Evolutionary conservation across 2,113 vertebrate genomes (phyloP).

Genomic region (Axis porcinus): DNA sequence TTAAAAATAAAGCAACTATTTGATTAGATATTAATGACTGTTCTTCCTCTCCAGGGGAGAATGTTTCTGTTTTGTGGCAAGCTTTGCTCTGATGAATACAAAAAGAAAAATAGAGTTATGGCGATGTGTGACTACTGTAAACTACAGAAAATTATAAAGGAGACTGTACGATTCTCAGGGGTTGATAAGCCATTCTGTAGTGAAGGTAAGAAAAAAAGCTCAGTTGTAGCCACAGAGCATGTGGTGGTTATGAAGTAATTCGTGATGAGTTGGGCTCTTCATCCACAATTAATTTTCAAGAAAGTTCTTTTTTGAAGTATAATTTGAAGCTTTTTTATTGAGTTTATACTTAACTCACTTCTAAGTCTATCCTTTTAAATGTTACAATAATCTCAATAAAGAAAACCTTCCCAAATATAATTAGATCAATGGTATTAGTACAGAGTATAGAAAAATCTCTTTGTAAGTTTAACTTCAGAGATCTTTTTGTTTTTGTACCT

Average conservation of each 20-base stretch:
- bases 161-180: conserved; percentile 88
- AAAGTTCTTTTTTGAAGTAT: conserved; percentile 1
- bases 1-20: neutral
- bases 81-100: conserved; percentile 90
- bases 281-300: conserved; percentile 1
- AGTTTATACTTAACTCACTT: neutral
- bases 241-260: neutral
- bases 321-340: conserved; percentile 9
- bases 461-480: conserved; percentile 5
- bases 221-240: neutral
- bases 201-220: conserved; percentile 85
- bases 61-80: conserved; percentile 90
- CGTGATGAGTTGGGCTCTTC: neutral
- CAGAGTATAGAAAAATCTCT: neutral
- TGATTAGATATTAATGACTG: conserved; percentile 40
- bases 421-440: neutral
- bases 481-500: neutral
- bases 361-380: neutral
- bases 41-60: conserved; percentile 84
- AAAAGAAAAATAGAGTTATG: conserved; percentile 86
- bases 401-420: neutral
- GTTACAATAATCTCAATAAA: neutral
- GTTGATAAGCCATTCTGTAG: conserved; percentile 93
- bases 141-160: conserved; percentile 90
- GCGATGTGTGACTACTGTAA: conserved; percentile 94